phyloP scores from a whole-genome alignment of 2,113 vertebrate genomes.

The Crotalus helleri region DNA sequence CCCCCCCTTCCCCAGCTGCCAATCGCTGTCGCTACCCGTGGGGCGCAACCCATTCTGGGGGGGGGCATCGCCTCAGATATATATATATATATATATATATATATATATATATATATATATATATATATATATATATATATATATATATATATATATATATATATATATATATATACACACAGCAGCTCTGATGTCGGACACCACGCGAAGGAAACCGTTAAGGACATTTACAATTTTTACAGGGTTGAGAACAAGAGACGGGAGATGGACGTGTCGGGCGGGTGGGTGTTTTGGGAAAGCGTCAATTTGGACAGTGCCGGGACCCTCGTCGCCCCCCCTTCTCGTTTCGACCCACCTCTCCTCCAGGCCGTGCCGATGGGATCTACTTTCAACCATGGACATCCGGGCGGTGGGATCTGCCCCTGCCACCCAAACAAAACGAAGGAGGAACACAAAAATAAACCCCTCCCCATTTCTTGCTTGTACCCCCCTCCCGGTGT shows the following conservation, averaged over 20 bases:
- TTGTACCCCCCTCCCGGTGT: background rate
- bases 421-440: background rate
- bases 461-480: background rate
- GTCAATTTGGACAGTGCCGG: slow-evolving; percentile 3
- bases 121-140: too few relatives aligned
- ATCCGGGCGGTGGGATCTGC: background rate
- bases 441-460: background rate
- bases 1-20: slow-evolving; percentile 22
- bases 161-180: too few relatives aligned
- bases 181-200: slow-evolving; percentile 37
- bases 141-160: too few relatives aligned
- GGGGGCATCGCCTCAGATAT: slow-evolving; percentile 52
- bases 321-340: background rate
- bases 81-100: slow-evolving; percentile 26
- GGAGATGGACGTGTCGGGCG: background rate
- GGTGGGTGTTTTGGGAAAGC: background rate
- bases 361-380: background rate
- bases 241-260: background rate
- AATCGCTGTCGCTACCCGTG: background rate
- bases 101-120: too few relatives aligned
- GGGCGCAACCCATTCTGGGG: background rate
- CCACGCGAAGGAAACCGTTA: background rate
- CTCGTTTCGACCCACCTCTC: background rate
- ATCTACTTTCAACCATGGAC: background rate
- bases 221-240: slow-evolving; percentile 8